Evolutionary conservation across 2,797 vertebrate genomes (phyloP).

Genomic region (Picus viridis): DNA sequence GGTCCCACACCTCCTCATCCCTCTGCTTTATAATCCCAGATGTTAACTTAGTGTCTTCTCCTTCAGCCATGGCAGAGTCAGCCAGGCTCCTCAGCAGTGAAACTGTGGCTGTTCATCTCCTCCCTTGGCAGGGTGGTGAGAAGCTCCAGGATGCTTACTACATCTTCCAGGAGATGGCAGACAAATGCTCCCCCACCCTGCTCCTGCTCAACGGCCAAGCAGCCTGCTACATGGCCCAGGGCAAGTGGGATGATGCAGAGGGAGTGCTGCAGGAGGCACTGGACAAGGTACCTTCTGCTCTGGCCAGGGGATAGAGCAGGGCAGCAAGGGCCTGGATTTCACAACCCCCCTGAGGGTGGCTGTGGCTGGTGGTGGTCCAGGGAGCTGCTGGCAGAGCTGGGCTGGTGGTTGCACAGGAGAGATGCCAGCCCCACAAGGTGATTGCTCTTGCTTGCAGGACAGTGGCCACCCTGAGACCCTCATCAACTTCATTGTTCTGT

Average conservation of each 20-base stretch:
- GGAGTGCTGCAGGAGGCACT: conserved; percentile 92
- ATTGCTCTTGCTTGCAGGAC: conserved; percentile 80
- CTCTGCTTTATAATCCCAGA: not conserved
- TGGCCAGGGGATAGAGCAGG: not conserved
- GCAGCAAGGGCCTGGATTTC: not conserved
- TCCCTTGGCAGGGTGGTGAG: conserved; percentile 87
- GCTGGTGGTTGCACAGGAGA: not conserved
- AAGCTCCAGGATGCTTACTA: conserved; percentile 97
- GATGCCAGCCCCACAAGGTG: rapidly evolving
- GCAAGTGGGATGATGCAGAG: conserved; percentile 95
- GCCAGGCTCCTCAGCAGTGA: not conserved
- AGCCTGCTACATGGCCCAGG: conserved; percentile 92
- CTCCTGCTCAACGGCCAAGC: conserved; percentile 94
- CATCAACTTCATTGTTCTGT: conserved; percentile 93
- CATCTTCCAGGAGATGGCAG: conserved; percentile 98
- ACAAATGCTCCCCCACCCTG: conserved; percentile 92
- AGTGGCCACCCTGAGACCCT: conserved; percentile 94
- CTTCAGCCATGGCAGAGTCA: rapidly evolving
- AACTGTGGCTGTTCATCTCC: not conserved
- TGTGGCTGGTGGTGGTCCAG: rapidly evolving
- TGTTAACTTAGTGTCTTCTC: not conserved
- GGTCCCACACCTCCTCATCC: rapidly evolving
- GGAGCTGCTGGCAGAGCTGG: not conserved
- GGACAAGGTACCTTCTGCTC: conserved; percentile 85
- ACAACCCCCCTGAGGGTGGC: too few relatives aligned